These are phyloP conservation scores for Zoanthus solanderi DNA, from an alignment of 92 coral and sea anemone species.

Conservation along the genomic window DNA sequence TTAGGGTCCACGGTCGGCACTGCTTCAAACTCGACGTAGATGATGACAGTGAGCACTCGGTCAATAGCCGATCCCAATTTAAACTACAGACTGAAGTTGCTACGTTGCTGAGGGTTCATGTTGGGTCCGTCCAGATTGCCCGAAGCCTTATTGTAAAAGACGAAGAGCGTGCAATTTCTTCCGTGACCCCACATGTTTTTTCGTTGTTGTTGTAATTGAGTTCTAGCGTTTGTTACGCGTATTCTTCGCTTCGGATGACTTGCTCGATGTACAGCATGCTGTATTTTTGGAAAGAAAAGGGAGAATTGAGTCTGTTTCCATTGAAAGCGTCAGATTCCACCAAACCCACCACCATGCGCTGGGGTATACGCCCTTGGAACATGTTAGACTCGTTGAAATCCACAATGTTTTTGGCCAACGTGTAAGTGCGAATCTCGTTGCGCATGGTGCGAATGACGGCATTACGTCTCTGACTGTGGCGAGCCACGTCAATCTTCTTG, in stretches of 20 bases:
- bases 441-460: neutral
- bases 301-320: neutral
- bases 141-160: constrained; percentile 35
- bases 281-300: constrained; percentile 9
- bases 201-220: neutral
- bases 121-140: constrained; percentile 23
- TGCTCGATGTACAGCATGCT: constrained; percentile 26
- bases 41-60: constrained; percentile 29
- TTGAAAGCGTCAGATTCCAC: neutral
- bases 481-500: neutral
- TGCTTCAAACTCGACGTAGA: constrained; percentile 50
- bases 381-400: constrained; percentile 1
- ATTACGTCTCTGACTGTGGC: neutral
- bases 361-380: neutral
- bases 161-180: constrained; percentile 35
- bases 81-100: constrained; percentile 2
- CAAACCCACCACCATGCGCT: neutral
- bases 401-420: neutral
- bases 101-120: constrained; percentile 16
- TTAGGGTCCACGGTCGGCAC: constrained; percentile 20
- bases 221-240: constrained; percentile 38
- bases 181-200: constrained; percentile 38
- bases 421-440: neutral
- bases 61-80: constrained; percentile 54
- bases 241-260: constrained; percentile 47